These are phyloP conservation scores for Drosophila colorata DNA, from an alignment of 2,888 invertebrate species.

Conservation along the genomic window DNA sequence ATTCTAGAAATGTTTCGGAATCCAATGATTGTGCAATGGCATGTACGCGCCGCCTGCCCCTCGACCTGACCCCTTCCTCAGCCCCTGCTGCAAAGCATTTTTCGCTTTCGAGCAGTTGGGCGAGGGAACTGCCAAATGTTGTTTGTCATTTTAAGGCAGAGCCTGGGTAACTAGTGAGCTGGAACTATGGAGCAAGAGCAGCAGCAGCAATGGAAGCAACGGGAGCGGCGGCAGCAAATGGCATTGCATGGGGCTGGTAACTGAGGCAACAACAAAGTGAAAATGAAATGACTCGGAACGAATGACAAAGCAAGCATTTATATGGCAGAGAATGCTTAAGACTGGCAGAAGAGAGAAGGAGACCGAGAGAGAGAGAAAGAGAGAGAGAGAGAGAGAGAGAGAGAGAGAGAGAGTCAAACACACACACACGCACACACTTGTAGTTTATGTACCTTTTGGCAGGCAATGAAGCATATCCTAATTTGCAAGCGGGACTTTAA, in stretches of 20 bases:
- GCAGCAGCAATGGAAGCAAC: slow-evolving; percentile 35
- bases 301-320: slow-evolving; percentile 80
- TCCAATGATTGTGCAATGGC: slow-evolving; percentile 82
- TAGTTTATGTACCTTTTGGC: slow-evolving; percentile 75
- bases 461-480: slow-evolving; percentile 77
- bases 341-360: slow-evolving; percentile 8
- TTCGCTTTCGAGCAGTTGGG: slow-evolving; percentile 63
- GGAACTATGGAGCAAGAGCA: slow-evolving; percentile 70
- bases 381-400: slow-evolving; percentile 9
- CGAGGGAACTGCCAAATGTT: slow-evolving; percentile 70
- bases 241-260: slow-evolving; percentile 57
- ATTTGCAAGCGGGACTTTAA: slow-evolving; percentile 68
- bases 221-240: slow-evolving; percentile 61
- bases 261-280: slow-evolving; percentile 79
- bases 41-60: slow-evolving; percentile 69
- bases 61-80: slow-evolving; percentile 1
- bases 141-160: slow-evolving; percentile 78
- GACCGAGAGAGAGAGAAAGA: background rate
- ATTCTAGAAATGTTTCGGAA: slow-evolving; percentile 82
- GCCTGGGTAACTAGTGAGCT: slow-evolving; percentile 79
- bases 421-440: slow-evolving; percentile 37
- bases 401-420: slow-evolving; percentile 35
- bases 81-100: slow-evolving; percentile 62
- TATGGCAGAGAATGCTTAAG: slow-evolving; percentile 60
- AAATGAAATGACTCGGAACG: slow-evolving; percentile 82